Conservation (phyloP, 2,888 invertebrate species). For the Rhorus exstirpatorius region DNA sequence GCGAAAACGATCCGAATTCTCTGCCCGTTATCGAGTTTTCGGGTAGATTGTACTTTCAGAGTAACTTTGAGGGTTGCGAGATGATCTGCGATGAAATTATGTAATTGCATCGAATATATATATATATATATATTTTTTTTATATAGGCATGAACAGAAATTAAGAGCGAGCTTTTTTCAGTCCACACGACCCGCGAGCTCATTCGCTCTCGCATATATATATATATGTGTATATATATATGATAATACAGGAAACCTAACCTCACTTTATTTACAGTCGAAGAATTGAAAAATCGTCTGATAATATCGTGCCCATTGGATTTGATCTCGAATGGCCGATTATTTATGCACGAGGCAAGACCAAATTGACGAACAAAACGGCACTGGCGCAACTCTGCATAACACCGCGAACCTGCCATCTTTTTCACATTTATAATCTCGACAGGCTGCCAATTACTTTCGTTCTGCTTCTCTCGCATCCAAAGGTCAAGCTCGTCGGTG, state of each 20-base stretch:
- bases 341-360: conserved; percentile 88
- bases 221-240: too few species aligned
- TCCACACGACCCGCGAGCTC: background rate
- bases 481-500: conserved; percentile 88
- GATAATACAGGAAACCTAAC: conserved; percentile 20
- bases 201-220: conserved; percentile 3
- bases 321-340: conserved; percentile 90
- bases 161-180: conserved; percentile 19
- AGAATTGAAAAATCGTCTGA: conserved; percentile 80
- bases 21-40: conserved; percentile 72
- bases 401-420: conserved; percentile 87
- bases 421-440: conserved; percentile 88
- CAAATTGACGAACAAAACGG: conserved; percentile 87
- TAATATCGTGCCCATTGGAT: conserved; percentile 87
- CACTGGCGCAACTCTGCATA: conserved; percentile 89
- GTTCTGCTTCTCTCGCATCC: conserved; percentile 87
- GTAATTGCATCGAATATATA: conserved; percentile 73
- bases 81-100: conserved; percentile 80
- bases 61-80: conserved; percentile 80
- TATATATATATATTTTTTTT: background rate
- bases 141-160: background rate
- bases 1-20: conserved; percentile 15
- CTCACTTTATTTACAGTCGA: conserved; percentile 79
- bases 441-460: conserved; percentile 88
- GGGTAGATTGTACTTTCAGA: conserved; percentile 78